A percentile compares a stretch with the other conserved stretches of the same genome.
Conservation (phyloP, 1,140 invertebrate genomes). For the Zelostemma sp. region DNA sequence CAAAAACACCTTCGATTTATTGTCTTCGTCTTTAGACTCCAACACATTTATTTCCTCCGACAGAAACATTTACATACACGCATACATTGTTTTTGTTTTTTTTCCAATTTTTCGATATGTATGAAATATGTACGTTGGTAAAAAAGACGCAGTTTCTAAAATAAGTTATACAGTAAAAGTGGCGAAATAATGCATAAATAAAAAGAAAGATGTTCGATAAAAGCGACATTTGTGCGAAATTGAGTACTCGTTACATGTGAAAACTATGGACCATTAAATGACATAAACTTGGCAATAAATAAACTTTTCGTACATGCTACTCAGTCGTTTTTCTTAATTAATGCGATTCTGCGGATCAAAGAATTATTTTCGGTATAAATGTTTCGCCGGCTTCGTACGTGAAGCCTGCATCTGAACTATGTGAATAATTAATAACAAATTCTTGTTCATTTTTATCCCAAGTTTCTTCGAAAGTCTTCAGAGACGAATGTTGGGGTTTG, state of each 20-base stretch:
- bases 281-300: conserved; percentile 58
- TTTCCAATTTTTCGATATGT: too few species aligned
- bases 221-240: too few species aligned
- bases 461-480: conserved; percentile 59
- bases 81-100: too few species aligned
- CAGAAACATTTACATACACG: too few species aligned
- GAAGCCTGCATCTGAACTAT: not conserved
- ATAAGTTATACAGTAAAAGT: too few species aligned
- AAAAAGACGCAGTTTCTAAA: too few species aligned
- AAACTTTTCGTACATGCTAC: conserved; percentile 59
- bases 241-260: not conserved
- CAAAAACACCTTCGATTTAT: too few species aligned
- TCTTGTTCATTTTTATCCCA: conserved; percentile 2
- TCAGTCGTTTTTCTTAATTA: conserved; percentile 58
- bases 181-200: too few species aligned
- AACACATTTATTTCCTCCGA: too few species aligned
- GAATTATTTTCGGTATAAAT: conserved; percentile 1
- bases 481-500: conserved; percentile 80
- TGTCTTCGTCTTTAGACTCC: too few species aligned
- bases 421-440: not conserved
- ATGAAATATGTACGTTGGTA: too few species aligned
- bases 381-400: not conserved
- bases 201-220: too few species aligned
- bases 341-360: conserved; percentile 22
- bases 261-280: not conserved